phyloP scores from a whole-genome alignment of 1,140 invertebrate species.

The Rhysida immarginata region DNA sequence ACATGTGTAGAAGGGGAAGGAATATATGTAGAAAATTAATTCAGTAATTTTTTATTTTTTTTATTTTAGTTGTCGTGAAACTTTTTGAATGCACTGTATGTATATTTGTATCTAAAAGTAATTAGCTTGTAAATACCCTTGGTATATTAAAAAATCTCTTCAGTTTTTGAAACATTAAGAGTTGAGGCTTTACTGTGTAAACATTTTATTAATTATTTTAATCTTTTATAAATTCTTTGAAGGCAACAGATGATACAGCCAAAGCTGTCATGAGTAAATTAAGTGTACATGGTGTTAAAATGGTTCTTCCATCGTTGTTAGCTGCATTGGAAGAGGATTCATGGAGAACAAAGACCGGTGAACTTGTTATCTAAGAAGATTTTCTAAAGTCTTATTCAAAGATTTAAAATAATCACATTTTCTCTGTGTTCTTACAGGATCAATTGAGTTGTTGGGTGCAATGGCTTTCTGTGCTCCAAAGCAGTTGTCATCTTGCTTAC shows the following conservation, averaged over 20 bases:
- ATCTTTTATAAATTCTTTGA: no score
- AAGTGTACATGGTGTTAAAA: conserved; percentile 89
- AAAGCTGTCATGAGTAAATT: conserved; percentile 93
- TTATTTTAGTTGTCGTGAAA: no score
- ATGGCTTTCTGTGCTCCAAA: conserved; percentile 98
- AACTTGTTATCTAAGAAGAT: conserved; percentile 11
- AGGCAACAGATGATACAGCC: conserved; percentile 87
- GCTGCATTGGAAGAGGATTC: conserved; percentile 91
- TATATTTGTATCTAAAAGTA: no score
- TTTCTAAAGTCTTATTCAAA: not conserved
- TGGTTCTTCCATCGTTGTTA: conserved; percentile 77
- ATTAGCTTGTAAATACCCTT: no score
- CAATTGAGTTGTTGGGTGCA: conserved; percentile 87
- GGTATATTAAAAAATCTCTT: no score
- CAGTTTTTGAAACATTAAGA: no score
- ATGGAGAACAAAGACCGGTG: conserved; percentile 94
- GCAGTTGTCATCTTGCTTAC: conserved; percentile 91
- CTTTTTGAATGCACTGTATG: no score
- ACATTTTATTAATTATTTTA: no score
- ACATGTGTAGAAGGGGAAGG: no score
- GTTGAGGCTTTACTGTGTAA: no score
- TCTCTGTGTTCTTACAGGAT: conserved; percentile 41
- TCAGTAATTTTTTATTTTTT: no score
- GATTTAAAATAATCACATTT: not conserved
- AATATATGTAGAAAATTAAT: no score